A percentile compares a stretch with the other conserved stretches of the same genome.
phyloP scores from a whole-genome alignment of 2,888 invertebrate species.

The Zelleria hepariella region DNA sequence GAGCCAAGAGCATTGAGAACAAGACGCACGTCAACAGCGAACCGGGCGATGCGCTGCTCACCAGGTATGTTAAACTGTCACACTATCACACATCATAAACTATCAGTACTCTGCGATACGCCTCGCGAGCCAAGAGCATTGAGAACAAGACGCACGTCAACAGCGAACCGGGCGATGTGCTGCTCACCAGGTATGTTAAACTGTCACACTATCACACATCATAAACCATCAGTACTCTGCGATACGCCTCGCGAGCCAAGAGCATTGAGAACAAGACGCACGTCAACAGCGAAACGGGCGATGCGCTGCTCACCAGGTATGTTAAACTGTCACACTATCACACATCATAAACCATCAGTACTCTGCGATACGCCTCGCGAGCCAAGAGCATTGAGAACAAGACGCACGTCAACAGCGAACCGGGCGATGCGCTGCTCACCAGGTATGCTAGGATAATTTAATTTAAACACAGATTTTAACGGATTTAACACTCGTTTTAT shows the following conservation, averaged over 20 bases:
- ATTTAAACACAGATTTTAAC: too few species aligned
- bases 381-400: conserved; percentile 98
- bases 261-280: conserved; percentile 96
- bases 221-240: background rate
- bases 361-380: conserved; percentile 41
- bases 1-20: conserved; percentile 98
- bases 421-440: conserved; percentile 94
- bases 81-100: background rate
- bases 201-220: background rate
- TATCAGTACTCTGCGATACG: background rate
- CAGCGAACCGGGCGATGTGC: conserved; percentile 97
- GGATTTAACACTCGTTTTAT: too few species aligned
- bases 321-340: too few species aligned
- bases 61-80: conserved; percentile 64
- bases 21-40: conserved; percentile 97
- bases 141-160: conserved; percentile 96
- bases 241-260: conserved; percentile 79
- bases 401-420: conserved; percentile 96
- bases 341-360: background rate
- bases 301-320: conserved; percentile 89
- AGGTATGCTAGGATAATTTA: conserved; percentile 63
- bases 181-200: conserved; percentile 79
- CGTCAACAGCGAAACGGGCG: conserved; percentile 98
- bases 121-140: conserved; percentile 91
- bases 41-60: conserved; percentile 94